Base-by-base conservation (phyloP, 2,888 invertebrate species). In the Oxytorus armatus region DNA sequence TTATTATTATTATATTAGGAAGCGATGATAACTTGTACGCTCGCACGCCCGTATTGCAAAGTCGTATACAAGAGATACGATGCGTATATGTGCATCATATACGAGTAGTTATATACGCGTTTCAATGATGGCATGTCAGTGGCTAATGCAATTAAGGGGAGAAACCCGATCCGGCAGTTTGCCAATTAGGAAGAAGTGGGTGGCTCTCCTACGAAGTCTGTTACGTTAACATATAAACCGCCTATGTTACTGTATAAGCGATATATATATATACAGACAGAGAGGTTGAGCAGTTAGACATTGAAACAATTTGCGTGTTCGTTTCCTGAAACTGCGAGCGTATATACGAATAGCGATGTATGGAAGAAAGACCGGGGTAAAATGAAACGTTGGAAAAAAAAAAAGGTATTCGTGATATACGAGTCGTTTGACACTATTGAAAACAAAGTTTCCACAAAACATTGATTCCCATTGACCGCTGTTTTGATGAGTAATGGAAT, bases 111-210 rank as follows among this genome's bases (percentile, higher is more conserved):
- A 36, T 68, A 79, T 68, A 49, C 23, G 68, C 76, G 61, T 73
- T 72, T 29, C 68, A 68, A 76, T 82, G 84, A 84, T 89, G 86
- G 88, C 88, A 86, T 88, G 89, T 85, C 85, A 85, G 85, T 81
- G 79, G 85, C 84, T 88, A 89, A 89, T 88, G 85, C 86, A 88
- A 88, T 89, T 89, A 88, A 83, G 82, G 77, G 79, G 81, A 86
- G 89, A 89, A 89, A 89, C 88, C 88, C 86, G 89, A 89, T 87
- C 89, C 88, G 81, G 86, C 84, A 85, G 87, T 89, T 89, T 88
- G 85, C 86, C 88, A 89, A 89, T 89, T 89, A 89, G 83, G 84
- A 83, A 83, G 83, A 85, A 86, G 85, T 83, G 85, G 82, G 84
- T 83, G 83, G 83, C 81, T 82, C 81, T 82, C 65, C 59, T 73